These are phyloP conservation scores for Oncorhynchus nerka DNA, from an alignment of 2,113 vertebrate species.

Conservation along the genomic window DNA sequence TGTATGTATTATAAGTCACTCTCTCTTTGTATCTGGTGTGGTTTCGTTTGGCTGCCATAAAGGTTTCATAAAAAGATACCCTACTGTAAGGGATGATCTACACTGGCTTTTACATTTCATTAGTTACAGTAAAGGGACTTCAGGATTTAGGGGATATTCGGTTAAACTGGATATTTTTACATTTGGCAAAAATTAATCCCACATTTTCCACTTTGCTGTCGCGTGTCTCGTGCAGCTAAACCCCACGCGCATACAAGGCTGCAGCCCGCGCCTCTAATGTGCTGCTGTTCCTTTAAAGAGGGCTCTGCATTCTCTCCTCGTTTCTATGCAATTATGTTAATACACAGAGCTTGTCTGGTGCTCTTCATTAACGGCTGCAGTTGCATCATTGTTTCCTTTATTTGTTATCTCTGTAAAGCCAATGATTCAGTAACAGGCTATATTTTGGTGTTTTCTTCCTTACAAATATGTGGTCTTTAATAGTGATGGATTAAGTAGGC, in stretches of 20 bases:
- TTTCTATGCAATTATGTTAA: slow-evolving; percentile 85
- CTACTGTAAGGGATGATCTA: neutral
- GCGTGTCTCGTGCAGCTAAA: neutral
- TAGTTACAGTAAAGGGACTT: neutral
- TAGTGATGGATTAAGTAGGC: slow-evolving; percentile 6
- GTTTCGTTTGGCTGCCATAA: neutral
- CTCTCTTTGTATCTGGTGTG: neutral
- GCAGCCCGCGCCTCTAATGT: slow-evolving; percentile 21
- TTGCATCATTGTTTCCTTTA: slow-evolving; percentile 66
- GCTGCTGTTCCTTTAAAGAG: slow-evolving; percentile 75
- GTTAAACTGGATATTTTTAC: neutral
- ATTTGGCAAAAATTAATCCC: neutral
- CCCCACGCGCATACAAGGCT: neutral
- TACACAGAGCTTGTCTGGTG: slow-evolving; percentile 73
- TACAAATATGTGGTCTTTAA: slow-evolving; percentile 11
- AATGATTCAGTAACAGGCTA: slow-evolving; percentile 20
- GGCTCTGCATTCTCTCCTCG: slow-evolving; percentile 58
- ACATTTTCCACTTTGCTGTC: neutral
- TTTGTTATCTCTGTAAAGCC: slow-evolving; percentile 47
- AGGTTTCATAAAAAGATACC: neutral
- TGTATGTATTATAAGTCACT: no score
- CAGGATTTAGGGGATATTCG: neutral
- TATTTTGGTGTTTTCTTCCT: slow-evolving; percentile 19
- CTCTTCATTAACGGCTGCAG: slow-evolving; percentile 71
- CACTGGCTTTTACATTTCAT: neutral